These are phyloP conservation scores for Myripristis murdjan DNA, from an alignment of 2,797 vertebrate species.

Conservation along the genomic window DNA sequence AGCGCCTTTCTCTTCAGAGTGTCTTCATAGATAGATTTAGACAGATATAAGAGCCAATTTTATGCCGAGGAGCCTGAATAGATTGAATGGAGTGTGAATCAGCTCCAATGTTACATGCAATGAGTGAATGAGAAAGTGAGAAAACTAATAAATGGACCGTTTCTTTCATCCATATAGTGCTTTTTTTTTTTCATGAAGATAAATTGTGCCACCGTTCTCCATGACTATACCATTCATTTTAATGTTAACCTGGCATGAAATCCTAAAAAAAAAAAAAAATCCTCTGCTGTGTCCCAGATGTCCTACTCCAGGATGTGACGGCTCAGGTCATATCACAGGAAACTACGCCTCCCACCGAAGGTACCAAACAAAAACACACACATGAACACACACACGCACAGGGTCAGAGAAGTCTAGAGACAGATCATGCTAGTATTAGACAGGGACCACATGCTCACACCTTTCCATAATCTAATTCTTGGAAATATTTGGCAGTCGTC, in stretches of 20 bases:
- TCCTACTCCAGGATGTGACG: conserved; percentile 97
- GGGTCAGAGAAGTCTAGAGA: conserved; percentile 80
- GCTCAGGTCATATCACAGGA: conserved; percentile 98
- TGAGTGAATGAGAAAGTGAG: not conserved
- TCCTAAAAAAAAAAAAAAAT: not conserved
- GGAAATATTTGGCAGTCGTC: conserved; percentile 44
- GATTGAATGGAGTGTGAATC: conserved; percentile 2
- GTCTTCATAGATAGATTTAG: conserved; percentile 14
- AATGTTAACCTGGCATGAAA: conserved; percentile 2
- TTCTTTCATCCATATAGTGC: conserved; percentile 32
- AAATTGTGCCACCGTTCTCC: not conserved
- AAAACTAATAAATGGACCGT: not conserved
- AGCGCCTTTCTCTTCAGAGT: conserved; percentile 7
- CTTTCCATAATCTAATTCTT: conserved; percentile 53
- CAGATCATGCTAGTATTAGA: conserved; percentile 79
- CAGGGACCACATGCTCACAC: conserved; percentile 73
- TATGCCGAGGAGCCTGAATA: conserved; percentile 13
- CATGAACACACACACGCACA: conserved; percentile 11
- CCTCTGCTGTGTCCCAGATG: conserved; percentile 85
- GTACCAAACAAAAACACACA: conserved; percentile 76
- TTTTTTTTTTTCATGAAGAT: conserved; percentile 6
- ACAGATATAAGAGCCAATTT: conserved; percentile 9
- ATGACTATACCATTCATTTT: not conserved
- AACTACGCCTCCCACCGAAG: conserved; percentile 98
- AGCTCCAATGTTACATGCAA: conserved; percentile 1